A percentile compares a stretch with the other conserved stretches of the same genome.
phyloP scores from a whole-genome alignment of 2,113 vertebrate genomes.

The Grus americana region DNA sequence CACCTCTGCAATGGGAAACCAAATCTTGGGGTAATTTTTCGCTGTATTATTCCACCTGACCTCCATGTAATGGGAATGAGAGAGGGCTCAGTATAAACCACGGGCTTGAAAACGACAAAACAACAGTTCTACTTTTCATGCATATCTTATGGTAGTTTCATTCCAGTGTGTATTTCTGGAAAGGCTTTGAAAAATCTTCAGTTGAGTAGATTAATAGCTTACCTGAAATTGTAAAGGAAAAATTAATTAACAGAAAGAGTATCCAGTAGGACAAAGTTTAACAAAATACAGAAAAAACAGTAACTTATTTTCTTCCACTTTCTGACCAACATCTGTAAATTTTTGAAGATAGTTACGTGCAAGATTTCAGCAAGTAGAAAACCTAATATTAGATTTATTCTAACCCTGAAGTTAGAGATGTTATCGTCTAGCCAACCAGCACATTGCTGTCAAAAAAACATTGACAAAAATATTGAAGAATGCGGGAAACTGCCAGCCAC shows the following conservation, averaged over 20 bases:
- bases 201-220: constrained; percentile 34
- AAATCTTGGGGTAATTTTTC: background rate
- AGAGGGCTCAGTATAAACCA: background rate
- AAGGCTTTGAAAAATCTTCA: constrained; percentile 33
- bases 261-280: background rate
- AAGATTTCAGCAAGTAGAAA: background rate
- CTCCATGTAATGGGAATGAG: background rate
- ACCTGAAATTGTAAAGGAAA: constrained; percentile 24
- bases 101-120: constrained; percentile 6
- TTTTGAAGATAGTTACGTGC: background rate
- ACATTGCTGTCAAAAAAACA: background rate
- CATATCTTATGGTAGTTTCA: background rate
- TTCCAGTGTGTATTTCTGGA: background rate
- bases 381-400: constrained; percentile 17
- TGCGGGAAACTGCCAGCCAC: background rate
- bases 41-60: background rate
- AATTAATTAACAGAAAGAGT: constrained; percentile 32
- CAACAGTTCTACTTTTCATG: background rate
- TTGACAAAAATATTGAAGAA: constrained; percentile 10
- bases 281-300: background rate
- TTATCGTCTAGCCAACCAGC: background rate
- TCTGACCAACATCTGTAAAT: background rate
- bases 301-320: background rate
- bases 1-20: background rate
- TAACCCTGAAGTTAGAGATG: constrained; percentile 2